Evolutionary conservation across 2,888 invertebrate genomes (phyloP).

Genomic region (Agrotis puta): DNA sequence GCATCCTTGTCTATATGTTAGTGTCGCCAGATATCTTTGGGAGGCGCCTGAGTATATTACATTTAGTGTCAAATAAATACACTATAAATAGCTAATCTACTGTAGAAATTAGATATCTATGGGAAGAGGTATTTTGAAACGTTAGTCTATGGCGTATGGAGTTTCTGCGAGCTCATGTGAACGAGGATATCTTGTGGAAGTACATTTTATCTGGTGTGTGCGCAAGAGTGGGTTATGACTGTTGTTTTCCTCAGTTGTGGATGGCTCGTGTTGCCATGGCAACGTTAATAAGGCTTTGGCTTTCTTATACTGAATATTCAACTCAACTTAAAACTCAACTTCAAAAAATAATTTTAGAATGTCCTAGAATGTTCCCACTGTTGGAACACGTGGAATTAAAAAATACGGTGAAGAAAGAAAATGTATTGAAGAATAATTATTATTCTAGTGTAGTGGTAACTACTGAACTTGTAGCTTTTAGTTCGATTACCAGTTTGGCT

Average conservation of each 20-base stretch:
- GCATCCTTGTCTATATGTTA: constrained; percentile 21
- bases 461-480: no score
- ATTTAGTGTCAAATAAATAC: constrained; percentile 50
- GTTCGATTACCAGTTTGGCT: no score
- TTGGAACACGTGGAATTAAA: no score
- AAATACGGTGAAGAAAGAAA: no score
- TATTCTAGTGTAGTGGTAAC: no score
- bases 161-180: constrained; percentile 56
- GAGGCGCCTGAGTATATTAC: constrained; percentile 55
- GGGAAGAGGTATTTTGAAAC: constrained; percentile 60
- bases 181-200: constrained; percentile 44
- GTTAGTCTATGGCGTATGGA: constrained; percentile 52
- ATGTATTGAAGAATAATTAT: no score
- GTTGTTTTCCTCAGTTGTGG: constrained; percentile 6
- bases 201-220: constrained; percentile 42
- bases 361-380: no score
- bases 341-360: no score
- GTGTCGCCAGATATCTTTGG: constrained; percentile 50
- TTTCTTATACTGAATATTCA: neutral
- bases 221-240: neutral
- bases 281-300: neutral
- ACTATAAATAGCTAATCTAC: constrained; percentile 49
- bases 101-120: constrained; percentile 61
- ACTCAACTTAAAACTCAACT: no score
- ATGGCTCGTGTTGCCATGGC: neutral